These are phyloP conservation scores for Mesopsocus fuscifrons DNA, from an alignment of 2,888 invertebrate species.

Conservation along the genomic window DNA sequence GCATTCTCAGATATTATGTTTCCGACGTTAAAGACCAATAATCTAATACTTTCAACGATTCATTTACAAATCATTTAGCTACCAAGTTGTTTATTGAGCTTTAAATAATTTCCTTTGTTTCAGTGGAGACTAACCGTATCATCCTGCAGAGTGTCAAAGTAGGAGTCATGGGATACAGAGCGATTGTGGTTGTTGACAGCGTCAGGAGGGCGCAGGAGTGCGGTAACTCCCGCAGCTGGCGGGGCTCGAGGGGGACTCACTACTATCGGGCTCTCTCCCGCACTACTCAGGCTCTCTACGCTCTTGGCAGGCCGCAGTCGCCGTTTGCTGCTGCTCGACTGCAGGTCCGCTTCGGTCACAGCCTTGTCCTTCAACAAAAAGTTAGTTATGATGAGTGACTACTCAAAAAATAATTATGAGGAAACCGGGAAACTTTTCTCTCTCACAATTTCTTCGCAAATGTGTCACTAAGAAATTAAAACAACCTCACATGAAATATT, in stretches of 20 bases:
- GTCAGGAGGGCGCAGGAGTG: constrained; percentile 12
- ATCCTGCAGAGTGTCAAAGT: constrained; percentile 61
- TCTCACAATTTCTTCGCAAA: no score
- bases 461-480: no score
- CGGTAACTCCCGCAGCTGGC: constrained; percentile 7
- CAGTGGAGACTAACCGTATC: no score
- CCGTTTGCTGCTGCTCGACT: constrained; percentile 24
- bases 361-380: constrained; percentile 23
- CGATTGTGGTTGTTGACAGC: constrained; percentile 24
- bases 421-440: no score
- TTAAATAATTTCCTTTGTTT: no score
- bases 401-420: constrained; percentile 5
- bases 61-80: no score
- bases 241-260: constrained; percentile 16
- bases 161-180: constrained; percentile 83
- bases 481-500: no score
- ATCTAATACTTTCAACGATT: no score
- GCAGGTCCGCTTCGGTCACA: constrained; percentile 24
- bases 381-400: not conserved
- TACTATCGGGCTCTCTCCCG: constrained; percentile 13
- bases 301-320: constrained; percentile 46
- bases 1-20: no score
- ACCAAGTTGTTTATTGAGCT: no score
- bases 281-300: constrained; percentile 33
- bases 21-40: no score